Conservation (phyloP, 2,797 vertebrate genomes). For the Kryptolebias ocellatus region DNA sequence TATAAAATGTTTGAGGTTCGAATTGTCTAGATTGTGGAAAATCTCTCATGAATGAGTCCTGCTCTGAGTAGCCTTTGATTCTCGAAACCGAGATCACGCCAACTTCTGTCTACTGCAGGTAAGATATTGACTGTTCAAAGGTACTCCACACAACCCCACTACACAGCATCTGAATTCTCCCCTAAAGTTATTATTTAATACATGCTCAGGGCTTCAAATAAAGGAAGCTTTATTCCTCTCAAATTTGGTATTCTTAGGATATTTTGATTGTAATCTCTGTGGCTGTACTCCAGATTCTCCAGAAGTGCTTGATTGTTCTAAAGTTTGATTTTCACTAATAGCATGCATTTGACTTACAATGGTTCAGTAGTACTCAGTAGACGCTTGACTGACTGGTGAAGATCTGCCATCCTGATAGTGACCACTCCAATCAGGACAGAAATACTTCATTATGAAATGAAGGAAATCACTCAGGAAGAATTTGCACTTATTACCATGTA, state of each 20-base stretch:
- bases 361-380: conserved; percentile 22
- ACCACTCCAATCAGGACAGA: conserved; percentile 67
- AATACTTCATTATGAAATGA: conserved; percentile 33
- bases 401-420: conserved; percentile 25
- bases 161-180: not conserved
- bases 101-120: too few species aligned
- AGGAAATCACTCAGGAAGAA: conserved; percentile 44
- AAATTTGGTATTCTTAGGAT: conserved; percentile 23
- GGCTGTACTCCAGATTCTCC: conserved; percentile 25
- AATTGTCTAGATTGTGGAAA: too few species aligned
- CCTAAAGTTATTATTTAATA: not conserved
- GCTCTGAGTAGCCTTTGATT: too few species aligned
- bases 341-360: conserved; percentile 11
- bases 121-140: too few species aligned
- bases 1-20: too few species aligned
- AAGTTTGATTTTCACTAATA: conserved; percentile 25
- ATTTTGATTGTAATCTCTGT: conserved; percentile 40
- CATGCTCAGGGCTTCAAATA: not conserved
- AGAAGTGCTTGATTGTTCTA: conserved; percentile 24
- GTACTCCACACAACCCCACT: too few species aligned
- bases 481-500: conserved; percentile 53
- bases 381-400: conserved; percentile 35
- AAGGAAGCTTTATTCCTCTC: not conserved
- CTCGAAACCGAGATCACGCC: too few species aligned
- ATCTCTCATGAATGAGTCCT: too few species aligned